Evolutionary conservation across 2,888 invertebrate species (phyloP), one percentile per base, ranked within the genome.

Genomic region (Hyposoter didymator): DNA sequence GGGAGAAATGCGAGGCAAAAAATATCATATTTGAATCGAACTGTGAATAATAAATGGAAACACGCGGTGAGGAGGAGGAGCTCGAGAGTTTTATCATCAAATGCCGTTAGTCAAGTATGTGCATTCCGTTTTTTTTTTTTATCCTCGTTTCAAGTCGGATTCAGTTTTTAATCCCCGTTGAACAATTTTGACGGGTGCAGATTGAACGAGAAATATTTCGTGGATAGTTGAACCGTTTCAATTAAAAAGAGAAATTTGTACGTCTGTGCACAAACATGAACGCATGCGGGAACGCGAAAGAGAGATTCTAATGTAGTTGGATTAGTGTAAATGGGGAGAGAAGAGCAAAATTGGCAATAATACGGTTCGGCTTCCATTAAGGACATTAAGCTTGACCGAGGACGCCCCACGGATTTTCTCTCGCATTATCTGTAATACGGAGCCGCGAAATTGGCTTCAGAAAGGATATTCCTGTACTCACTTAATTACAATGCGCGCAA

Each of bases 291-390:
- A 28, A 22, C 10, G 28, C 28, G 62, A 43, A 12, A 32, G 49
- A 69, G 74, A 74, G 47, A 78, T 75, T 43, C 59, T 70, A 62
- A 74, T 67, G 59, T 49, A 78, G 17, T 70, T 78, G 64, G 70
- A 74, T 55, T 64, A 64, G 39, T 62, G 73, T 55, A 59, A 85
- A 87, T 87, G 85, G 88, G 85, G 78, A 84, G 79, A 64, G 39
- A 49, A 87, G 67, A 79, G 72, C 84, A 87, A 90, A 91, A 90
- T 90, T 90, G 90, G 90, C 90, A 92, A 92, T 89, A 90, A 91
- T 88, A 88, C 89, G 86, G 88, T 82, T 82, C 87, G 88, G 89
- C 89, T 89, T 87, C 90, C 90, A 92, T 92, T 92, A 91, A 89
- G 80, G 84, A 85, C 89, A 89, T 91, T 92, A 91, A 91, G 89